Conservation (phyloP, 2,888 invertebrate genomes). For the Xestia sexstrigata region DNA sequence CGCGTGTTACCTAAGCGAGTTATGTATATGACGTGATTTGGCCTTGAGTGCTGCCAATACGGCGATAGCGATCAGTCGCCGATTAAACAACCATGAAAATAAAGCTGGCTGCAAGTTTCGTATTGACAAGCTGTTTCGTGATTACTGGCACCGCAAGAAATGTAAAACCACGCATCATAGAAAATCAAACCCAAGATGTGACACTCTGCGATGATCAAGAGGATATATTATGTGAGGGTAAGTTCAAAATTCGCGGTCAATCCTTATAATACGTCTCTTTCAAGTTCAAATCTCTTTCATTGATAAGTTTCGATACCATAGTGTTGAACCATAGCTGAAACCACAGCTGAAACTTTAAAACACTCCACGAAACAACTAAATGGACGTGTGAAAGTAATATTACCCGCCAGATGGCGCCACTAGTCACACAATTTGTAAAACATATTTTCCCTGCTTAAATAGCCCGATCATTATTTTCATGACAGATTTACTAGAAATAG, state of each 20-base stretch:
- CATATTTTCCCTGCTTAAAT: no score
- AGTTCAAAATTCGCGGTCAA: conserved; percentile 41
- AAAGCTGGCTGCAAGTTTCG: conserved; percentile 30
- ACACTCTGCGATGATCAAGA: conserved; percentile 12
- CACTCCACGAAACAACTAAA: not conserved
- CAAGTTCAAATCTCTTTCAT: not conserved
- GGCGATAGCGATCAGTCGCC: conserved; percentile 12
- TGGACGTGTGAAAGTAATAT: not conserved
- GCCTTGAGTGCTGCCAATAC: conserved; percentile 33
- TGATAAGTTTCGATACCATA: conserved; percentile 21
- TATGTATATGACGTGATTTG: not conserved
- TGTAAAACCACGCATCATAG: conserved; percentile 1
- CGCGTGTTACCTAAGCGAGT: not conserved
- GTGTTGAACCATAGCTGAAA: conserved; percentile 11
- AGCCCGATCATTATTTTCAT: not conserved
- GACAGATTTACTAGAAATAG: not conserved
- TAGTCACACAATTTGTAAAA: not conserved
- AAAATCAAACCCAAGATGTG: conserved; percentile 15
- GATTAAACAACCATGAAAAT: conserved; percentile 26
- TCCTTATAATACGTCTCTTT: not conserved
- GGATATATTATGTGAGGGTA: conserved; percentile 24
- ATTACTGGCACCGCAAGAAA: conserved; percentile 6
- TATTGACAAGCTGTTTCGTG: conserved; percentile 19
- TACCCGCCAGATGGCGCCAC: not conserved
- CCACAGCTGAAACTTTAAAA: not conserved